phyloP scores from a whole-genome alignment of 1,140 invertebrate genomes.

The Eueides isabella region DNA sequence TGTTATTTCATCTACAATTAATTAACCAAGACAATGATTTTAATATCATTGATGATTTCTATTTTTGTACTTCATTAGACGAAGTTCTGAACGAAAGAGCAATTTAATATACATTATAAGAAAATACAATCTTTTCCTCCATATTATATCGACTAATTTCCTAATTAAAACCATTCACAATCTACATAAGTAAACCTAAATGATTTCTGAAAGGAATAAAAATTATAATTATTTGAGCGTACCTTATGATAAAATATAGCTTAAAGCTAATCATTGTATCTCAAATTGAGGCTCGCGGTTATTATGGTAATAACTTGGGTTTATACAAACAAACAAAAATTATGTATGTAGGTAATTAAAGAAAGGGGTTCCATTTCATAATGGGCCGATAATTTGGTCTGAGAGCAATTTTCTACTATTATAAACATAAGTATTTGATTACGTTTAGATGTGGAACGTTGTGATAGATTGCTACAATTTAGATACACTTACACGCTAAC shows the following conservation, averaged over 20 bases:
- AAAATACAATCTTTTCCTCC: too few species aligned
- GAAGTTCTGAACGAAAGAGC: slow-evolving; percentile 29
- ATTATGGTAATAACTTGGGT: slow-evolving; percentile 74
- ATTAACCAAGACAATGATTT: slow-evolving; percentile 70
- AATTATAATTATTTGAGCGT: slow-evolving; percentile 53
- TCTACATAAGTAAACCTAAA: not conserved
- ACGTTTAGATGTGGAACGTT: slow-evolving; percentile 51
- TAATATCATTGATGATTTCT: slow-evolving; percentile 49
- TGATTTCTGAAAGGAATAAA: not conserved
- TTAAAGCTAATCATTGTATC: slow-evolving; percentile 72
- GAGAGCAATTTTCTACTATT: slow-evolving; percentile 76
- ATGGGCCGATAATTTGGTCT: slow-evolving; percentile 74
- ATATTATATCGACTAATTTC: too few species aligned
- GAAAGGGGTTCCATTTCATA: slow-evolving; percentile 79
- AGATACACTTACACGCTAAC: slow-evolving; percentile 42
- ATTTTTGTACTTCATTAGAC: slow-evolving; percentile 43
- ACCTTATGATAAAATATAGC: slow-evolving; percentile 62
- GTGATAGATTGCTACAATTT: slow-evolving; percentile 70
- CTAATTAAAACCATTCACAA: not conserved
- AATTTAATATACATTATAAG: slow-evolving; percentile 5
- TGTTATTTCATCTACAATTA: slow-evolving; percentile 64
- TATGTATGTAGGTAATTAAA: slow-evolving; percentile 74
- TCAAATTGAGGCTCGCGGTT: slow-evolving; percentile 64
- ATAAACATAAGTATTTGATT: slow-evolving; percentile 73
- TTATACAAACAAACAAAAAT: slow-evolving; percentile 77